Conservation (phyloP, 1,140 invertebrate genomes). For the Drosophila eugracilis region DNA sequence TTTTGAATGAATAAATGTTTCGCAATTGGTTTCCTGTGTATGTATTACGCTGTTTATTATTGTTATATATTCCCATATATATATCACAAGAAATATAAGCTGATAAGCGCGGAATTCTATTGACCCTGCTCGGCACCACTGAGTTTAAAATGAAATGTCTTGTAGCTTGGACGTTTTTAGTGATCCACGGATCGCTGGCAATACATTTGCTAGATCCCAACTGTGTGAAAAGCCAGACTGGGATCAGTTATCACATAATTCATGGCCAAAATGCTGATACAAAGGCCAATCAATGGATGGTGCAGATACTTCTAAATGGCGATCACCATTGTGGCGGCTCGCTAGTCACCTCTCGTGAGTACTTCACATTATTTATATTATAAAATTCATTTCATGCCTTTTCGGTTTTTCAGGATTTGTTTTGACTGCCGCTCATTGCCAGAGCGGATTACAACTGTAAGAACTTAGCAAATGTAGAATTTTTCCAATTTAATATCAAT, state of each 20-base stretch:
- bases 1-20: too few species aligned
- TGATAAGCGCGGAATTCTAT: too few species aligned
- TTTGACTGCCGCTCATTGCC: not conserved
- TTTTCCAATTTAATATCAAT: not conserved
- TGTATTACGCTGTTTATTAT: too few species aligned
- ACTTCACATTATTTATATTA: too few species aligned
- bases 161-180: not conserved
- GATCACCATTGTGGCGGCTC: not conserved
- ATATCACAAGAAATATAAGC: too few species aligned
- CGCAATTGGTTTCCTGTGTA: too few species aligned
- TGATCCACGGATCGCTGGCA: not conserved
- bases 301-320: not conserved
- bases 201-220: not conserved
- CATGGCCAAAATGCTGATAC: not conserved
- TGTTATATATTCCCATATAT: too few species aligned
- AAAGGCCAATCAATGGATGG: not conserved
- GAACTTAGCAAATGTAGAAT: not conserved
- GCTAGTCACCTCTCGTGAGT: not conserved
- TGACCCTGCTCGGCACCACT: not conserved
- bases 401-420: constrained; percentile 2
- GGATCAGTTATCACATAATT: not conserved
- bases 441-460: not conserved
- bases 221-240: not conserved
- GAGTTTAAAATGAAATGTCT: not conserved
- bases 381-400: too few species aligned